phyloP scores from a whole-genome alignment of 1,140 invertebrate genomes.

The Asobara japonica region DNA sequence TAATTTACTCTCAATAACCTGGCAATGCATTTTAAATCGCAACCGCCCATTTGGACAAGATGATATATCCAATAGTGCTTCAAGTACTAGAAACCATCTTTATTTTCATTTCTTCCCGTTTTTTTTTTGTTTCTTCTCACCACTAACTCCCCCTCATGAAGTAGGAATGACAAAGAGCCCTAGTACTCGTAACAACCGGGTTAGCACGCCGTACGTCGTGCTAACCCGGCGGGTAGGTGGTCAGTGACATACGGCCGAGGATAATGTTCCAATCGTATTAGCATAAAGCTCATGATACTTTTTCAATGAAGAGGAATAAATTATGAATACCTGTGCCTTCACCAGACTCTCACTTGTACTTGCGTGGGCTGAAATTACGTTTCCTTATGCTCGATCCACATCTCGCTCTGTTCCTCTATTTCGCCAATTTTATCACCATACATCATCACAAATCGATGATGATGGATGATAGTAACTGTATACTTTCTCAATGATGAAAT shows the following conservation, averaged over 20 bases:
- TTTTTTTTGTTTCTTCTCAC: neutral
- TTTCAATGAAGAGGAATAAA: constrained; percentile 53
- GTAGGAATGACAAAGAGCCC: neutral
- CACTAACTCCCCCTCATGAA: neutral
- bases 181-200: constrained; percentile 26
- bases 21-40: constrained; percentile 4
- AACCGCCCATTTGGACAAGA: constrained; percentile 8
- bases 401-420: neutral
- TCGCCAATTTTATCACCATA: neutral
- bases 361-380: constrained; percentile 51
- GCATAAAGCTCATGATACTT: constrained; percentile 56
- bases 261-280: constrained; percentile 56
- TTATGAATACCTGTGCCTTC: constrained; percentile 48
- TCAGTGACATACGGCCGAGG: constrained; percentile 56
- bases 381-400: constrained; percentile 22
- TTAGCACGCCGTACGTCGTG: constrained; percentile 24
- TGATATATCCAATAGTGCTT: constrained; percentile 4
- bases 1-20: constrained; percentile 50
- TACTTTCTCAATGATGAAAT: neutral
- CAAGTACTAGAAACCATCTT: neutral
- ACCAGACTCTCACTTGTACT: neutral
- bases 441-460: neutral
- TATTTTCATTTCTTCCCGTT: neutral
- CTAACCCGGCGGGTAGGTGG: constrained; percentile 52
- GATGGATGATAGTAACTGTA: neutral